Evolutionary conservation across 2,113 vertebrate genomes (phyloP), one percentile per base, ranked within the genome.

Genomic region (Pelodiscus sinensis): DNA sequence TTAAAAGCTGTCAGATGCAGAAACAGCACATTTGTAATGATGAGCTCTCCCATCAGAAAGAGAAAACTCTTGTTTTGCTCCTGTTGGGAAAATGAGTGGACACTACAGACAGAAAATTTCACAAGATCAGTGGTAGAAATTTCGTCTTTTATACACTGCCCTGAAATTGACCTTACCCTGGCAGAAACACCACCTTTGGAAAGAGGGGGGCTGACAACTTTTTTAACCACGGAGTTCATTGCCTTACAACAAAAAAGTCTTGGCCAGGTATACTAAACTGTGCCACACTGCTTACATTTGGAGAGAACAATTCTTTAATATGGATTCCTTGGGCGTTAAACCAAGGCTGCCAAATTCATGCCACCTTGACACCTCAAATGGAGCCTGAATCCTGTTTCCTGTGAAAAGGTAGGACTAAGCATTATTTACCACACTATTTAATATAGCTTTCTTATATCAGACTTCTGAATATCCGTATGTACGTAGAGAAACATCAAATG

Each of bases 401-500:
- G 5, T 82, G 55, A 1, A 0, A 87, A 19, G 79, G 90, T 24
- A 94, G 90, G 92, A 87, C 22, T 62, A 62, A 62, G 27, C 15
- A 16, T 8, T 81, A 79, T 35, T 15, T 92, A 83, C 65, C 78
- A n/a, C n/a, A 92, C 73, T 81, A 22, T 35, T 90, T n/a, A 84
- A 52, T 60, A n/a, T 57, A 35, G n/a, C 75, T 54, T 94, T 92
- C 38, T 60, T 82, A 92, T 86, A 92, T 13, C 19, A 79, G 73
- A 31, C 27, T 58, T 78, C 82, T 19, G 65, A 89, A 75, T 87
- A 89, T 31, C 31, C n/a, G 31, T n/a, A 68, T 10, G 65, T n/a
- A 68, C 5, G 65, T 85, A 89, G 1, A 81, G 57, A 81, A 77
- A 79, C 4, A 2, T n/a, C 22, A 89, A 87, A 85, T 22, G 3